Percentiles rank a stretch among this genome's conserved stretches.
These are phyloP conservation scores for Notarius lentiginosus DNA, from an alignment of 2,113 vertebrate genomes.

Conservation along the genomic window DNA sequence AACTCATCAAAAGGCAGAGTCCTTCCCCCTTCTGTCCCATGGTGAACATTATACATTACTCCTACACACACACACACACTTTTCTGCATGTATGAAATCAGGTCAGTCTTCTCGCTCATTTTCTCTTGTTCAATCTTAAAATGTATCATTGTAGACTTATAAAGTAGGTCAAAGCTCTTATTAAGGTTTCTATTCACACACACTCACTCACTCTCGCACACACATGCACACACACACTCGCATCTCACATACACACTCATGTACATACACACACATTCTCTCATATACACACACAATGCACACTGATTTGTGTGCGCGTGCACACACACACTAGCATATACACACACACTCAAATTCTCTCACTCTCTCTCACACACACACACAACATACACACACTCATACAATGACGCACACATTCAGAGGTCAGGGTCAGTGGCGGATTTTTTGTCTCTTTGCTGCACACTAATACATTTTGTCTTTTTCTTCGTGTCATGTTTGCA, in stretches of 20 bases:
- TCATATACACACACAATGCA: background rate
- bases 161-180: conserved; percentile 19
- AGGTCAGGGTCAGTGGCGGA: too few species aligned
- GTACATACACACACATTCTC: background rate
- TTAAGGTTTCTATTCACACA: background rate
- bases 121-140: conserved; percentile 26
- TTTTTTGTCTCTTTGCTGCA: too few species aligned
- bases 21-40: conserved; percentile 28
- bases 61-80: conserved; percentile 17
- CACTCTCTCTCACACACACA: too few species aligned
- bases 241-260: background rate
- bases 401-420: background rate
- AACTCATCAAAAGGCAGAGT: conserved; percentile 38
- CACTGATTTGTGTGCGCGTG: background rate
- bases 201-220: background rate
- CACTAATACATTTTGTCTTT: too few species aligned
- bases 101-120: conserved; percentile 35
- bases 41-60: conserved; percentile 15
- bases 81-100: conserved; percentile 45
- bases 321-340: too few species aligned
- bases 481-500: too few species aligned
- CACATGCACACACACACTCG: background rate
- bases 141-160: conserved; percentile 8
- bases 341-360: background rate
- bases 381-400: background rate